Conservation (phyloP, 1,140 invertebrate genomes). For the Drosophila athabasca region DNA sequence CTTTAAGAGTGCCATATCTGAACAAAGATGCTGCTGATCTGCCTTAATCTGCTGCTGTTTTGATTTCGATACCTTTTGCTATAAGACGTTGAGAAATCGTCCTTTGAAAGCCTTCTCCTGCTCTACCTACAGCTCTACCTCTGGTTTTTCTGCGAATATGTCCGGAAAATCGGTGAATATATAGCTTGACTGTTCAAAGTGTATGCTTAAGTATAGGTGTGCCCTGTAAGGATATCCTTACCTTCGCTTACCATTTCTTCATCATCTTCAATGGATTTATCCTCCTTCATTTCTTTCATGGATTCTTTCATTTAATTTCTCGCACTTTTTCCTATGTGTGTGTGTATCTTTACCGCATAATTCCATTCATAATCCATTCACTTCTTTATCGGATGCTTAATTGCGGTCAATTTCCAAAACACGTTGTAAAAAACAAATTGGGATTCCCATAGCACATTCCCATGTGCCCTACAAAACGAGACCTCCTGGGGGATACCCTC, state of each 20-base stretch:
- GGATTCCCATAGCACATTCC: constrained; percentile 26
- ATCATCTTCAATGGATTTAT: no score
- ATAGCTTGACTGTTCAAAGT: no score
- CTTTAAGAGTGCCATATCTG: no score
- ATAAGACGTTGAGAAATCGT: background rate
- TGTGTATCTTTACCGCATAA: background rate
- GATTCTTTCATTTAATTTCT: background rate
- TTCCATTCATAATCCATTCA: constrained; percentile 49
- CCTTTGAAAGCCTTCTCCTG: no score
- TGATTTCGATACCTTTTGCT: background rate
- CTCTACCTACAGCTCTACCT: no score
- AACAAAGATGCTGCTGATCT: background rate
- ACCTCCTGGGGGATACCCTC: constrained; percentile 50
- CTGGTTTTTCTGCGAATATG: no score
- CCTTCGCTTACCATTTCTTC: no score
- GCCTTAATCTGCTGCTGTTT: constrained; percentile 6
- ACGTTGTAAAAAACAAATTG: constrained; percentile 4
- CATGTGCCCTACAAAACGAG: constrained; percentile 42
- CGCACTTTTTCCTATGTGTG: no score
- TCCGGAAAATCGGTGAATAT: background rate
- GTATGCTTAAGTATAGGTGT: no score
- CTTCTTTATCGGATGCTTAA: constrained; percentile 35
- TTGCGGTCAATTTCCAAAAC: constrained; percentile 46
- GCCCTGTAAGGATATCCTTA: no score
- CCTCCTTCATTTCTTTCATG: no score